Evolutionary conservation across 1,140 invertebrate genomes (phyloP).

Genomic region (Caenorhabditis brenneri): DNA sequence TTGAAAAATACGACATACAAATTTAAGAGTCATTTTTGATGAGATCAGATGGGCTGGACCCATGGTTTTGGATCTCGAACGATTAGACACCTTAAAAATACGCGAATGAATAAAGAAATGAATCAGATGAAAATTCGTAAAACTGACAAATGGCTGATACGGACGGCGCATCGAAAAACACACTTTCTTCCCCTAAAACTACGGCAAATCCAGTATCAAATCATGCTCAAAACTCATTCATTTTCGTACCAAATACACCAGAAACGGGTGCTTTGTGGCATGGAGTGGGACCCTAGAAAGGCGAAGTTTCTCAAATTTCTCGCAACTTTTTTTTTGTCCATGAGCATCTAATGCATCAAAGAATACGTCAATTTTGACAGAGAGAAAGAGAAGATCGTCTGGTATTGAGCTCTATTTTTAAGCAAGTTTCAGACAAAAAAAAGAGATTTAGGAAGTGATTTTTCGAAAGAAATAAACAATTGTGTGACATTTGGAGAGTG

Average conservation of each 20-base stretch:
- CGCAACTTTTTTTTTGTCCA: neutral
- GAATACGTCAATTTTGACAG: neutral
- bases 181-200: neutral
- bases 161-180: neutral
- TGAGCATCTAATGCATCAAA: conserved; percentile 5
- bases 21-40: neutral
- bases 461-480: neutral
- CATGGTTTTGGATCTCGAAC: no score
- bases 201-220: conserved; percentile 5
- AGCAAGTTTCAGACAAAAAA: neutral
- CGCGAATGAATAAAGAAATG: no score
- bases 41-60: no score
- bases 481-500: no score
- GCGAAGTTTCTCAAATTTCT: neutral
- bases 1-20: neutral
- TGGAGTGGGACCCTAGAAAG: neutral
- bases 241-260: no score
- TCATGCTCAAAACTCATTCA: no score
- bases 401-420: neutral
- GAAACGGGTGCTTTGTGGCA: neutral
- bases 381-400: neutral
- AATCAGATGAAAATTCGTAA: no score
- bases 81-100: no score
- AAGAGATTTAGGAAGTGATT: no score
- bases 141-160: neutral